Percentiles rank a stretch among this genome's conserved stretches.
Evolutionary conservation across 2,797 vertebrate species (phyloP).

Genomic region (Acipenser ruthenus): DNA sequence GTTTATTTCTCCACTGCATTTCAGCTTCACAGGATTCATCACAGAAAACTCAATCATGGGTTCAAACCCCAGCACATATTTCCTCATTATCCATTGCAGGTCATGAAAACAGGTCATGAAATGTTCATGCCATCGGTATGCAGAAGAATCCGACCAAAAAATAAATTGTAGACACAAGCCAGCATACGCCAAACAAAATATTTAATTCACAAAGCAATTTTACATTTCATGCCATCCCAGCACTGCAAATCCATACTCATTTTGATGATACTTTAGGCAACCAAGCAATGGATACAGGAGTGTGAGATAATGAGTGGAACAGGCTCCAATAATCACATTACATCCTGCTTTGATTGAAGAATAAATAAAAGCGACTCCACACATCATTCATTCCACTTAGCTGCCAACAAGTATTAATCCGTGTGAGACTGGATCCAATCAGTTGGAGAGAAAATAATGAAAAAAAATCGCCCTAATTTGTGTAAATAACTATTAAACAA

Average conservation of each 20-base stretch:
- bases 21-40: slow-evolving; percentile 22
- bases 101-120: too few relatives aligned
- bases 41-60: slow-evolving; percentile 47
- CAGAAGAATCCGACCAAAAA: too few relatives aligned
- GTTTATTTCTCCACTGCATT: too few relatives aligned
- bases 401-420: slow-evolving; percentile 30
- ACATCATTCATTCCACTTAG: slow-evolving; percentile 6
- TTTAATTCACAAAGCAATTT: too few relatives aligned
- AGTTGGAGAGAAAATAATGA: slow-evolving; percentile 19
- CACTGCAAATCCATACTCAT: slow-evolving; percentile 41
- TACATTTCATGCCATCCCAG: too few relatives aligned
- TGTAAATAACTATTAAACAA: slow-evolving; percentile 15
- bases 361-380: slow-evolving; percentile 31
- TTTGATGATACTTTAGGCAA: slow-evolving; percentile 36
- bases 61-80: slow-evolving; percentile 31
- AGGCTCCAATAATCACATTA: slow-evolving; percentile 32
- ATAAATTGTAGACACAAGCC: too few relatives aligned
- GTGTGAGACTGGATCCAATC: slow-evolving; percentile 31
- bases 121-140: too few relatives aligned
- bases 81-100: too few relatives aligned
- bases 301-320: slow-evolving; percentile 33
- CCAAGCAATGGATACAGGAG: slow-evolving; percentile 30
- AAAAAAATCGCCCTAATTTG: slow-evolving; percentile 20
- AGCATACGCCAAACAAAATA: too few relatives aligned
- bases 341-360: slow-evolving; percentile 30